Percentiles rank a stretch among this genome's conserved stretches.
Evolutionary conservation across 2,797 vertebrate genomes (phyloP).

Genomic region (Lophius americanus): DNA sequence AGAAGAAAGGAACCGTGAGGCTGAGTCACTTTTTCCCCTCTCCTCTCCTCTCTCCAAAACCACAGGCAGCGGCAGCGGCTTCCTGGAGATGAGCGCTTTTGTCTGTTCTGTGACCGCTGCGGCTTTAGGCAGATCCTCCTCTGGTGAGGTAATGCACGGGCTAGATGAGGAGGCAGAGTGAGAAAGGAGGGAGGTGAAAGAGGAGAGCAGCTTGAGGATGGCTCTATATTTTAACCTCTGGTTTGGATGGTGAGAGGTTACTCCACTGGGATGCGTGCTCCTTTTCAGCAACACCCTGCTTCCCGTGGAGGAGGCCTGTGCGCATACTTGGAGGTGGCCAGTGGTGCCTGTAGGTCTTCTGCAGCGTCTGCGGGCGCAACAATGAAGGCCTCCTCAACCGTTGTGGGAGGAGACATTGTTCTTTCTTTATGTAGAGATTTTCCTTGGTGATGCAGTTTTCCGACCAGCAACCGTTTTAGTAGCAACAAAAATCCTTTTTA

Average conservation of each 20-base stretch:
- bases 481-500: too few relatives aligned
- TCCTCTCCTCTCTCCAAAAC: slow-evolving; percentile 72
- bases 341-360: neutral
- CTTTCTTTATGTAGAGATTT: neutral
- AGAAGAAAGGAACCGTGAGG: slow-evolving; percentile 73
- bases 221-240: slow-evolving; percentile 42
- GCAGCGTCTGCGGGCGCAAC: neutral
- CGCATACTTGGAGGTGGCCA: neutral
- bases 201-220: slow-evolving; percentile 11
- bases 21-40: slow-evolving; percentile 83
- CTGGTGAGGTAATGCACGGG: slow-evolving; percentile 74
- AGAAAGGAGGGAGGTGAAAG: slow-evolving; percentile 39
- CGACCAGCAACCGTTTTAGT: neutral
- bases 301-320: neutral
- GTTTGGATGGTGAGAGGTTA: slow-evolving; percentile 13
- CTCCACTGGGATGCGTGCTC: neutral
- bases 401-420: neutral
- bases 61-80: slow-evolving; percentile 72
- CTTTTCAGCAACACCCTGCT: slow-evolving; percentile 22
- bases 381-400: slow-evolving; percentile 6
- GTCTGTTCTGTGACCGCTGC: slow-evolving; percentile 81
- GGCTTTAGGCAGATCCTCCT: slow-evolving; percentile 77
- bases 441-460: slow-evolving; percentile 10
- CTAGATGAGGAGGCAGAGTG: slow-evolving; percentile 53
- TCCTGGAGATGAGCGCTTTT: slow-evolving; percentile 83